A percentile compares a stretch with the other conserved stretches of the same genome.
phyloP scores from a whole-genome alignment of 1,140 invertebrate species.

The Nasonia longicornis region DNA sequence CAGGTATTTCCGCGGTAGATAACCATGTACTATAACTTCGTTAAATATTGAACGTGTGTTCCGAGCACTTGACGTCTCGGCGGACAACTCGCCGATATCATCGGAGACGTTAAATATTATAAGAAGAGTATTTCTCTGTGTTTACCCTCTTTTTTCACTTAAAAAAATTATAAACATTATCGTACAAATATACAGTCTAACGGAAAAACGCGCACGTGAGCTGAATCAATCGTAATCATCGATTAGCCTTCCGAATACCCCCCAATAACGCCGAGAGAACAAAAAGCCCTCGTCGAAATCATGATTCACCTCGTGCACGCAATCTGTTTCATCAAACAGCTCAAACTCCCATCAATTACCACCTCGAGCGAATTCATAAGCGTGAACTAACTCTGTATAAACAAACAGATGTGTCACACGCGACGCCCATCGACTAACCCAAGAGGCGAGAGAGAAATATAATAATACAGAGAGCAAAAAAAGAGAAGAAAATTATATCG shows the following conservation, averaged over 20 bases:
- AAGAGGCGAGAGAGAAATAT: not conserved
- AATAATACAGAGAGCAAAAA: not conserved
- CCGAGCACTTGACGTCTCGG: not conserved
- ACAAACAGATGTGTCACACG: conserved; percentile 2
- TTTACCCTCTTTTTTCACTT: not conserved
- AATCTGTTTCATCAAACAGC: not conserved
- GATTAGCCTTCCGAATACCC: not conserved
- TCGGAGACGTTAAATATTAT: not conserved
- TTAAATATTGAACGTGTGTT: conserved; percentile 22
- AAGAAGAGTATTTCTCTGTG: not conserved
- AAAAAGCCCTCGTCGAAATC: not conserved
- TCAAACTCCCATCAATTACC: not conserved
- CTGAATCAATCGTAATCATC: not conserved
- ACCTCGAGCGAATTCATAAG: not conserved
- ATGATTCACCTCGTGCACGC: not conserved
- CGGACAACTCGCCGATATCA: not conserved
- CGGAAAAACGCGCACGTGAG: not conserved
- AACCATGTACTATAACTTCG: conserved; percentile 9
- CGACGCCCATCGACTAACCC: not conserved
- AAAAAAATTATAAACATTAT: no score
- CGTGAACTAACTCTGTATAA: not conserved
- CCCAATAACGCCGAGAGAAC: not conserved
- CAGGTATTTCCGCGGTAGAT: not conserved
- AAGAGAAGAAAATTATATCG: not conserved
- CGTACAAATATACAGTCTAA: no score